Conservation (phyloP, 2,797 vertebrate genomes). For the Sparidentex hasta region DNA sequence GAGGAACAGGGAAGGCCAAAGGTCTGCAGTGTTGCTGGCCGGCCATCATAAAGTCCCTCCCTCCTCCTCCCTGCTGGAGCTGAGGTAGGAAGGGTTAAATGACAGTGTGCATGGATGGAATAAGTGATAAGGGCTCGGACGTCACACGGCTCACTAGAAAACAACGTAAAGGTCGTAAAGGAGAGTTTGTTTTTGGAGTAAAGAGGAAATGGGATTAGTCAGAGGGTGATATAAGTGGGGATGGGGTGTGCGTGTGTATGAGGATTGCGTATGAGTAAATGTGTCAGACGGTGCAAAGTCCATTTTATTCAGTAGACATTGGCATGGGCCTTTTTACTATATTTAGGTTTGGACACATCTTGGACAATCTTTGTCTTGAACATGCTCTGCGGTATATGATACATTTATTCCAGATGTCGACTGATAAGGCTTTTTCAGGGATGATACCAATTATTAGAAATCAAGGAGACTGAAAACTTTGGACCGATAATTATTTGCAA, state of each 20-base stretch:
- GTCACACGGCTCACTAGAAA: slow-evolving; percentile 68
- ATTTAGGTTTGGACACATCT: background rate
- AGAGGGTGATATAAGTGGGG: slow-evolving; percentile 51
- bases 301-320: slow-evolving; percentile 21
- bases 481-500: too few species aligned
- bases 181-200: slow-evolving; percentile 55
- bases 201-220: slow-evolving; percentile 74
- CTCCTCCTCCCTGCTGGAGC: slow-evolving; percentile 34
- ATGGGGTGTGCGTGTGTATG: background rate
- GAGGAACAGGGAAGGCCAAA: slow-evolving; percentile 57
- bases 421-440: too few species aligned
- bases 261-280: background rate
- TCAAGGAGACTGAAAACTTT: too few species aligned
- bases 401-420: too few species aligned
- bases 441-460: too few species aligned
- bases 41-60: slow-evolving; percentile 9
- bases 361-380: background rate
- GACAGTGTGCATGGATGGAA: slow-evolving; percentile 58
- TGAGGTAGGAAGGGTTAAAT: slow-evolving; percentile 23
- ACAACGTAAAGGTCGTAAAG: slow-evolving; percentile 65
- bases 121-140: slow-evolving; percentile 62
- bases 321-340: slow-evolving; percentile 10
- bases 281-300: slow-evolving; percentile 26
- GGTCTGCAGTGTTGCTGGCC: slow-evolving; percentile 30
- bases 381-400: background rate